These are phyloP conservation scores for Paramuricea clavata DNA, from an alignment of 92 coral and sea anemone genomes.

Conservation along the genomic window DNA sequence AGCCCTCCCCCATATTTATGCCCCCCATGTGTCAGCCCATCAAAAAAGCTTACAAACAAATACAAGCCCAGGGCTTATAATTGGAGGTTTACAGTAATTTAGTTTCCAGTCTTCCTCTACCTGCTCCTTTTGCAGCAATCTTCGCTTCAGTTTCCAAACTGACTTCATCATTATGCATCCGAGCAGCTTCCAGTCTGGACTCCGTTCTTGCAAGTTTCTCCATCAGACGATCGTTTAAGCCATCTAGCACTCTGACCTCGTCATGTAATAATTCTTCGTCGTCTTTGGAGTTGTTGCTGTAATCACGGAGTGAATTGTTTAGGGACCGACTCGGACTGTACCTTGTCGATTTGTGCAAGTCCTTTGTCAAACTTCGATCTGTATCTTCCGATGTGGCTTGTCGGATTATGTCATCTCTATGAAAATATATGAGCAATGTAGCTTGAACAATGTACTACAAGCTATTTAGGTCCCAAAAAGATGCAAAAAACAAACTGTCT, in stretches of 20 bases:
- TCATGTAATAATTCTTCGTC: conserved; percentile 30
- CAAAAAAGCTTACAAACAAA: no score
- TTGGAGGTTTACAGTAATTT: no score
- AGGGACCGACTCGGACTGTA: conserved; percentile 8
- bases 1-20: no score
- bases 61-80: no score
- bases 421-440: neutral
- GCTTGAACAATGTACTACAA: neutral
- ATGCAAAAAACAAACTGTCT: no score
- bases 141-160: conserved; percentile 85
- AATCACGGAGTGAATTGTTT: neutral
- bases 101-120: neutral
- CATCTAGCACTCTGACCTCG: conserved; percentile 28
- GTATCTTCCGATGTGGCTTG: conserved; percentile 3
- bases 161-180: conserved; percentile 85
- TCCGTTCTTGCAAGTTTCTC: conserved; percentile 92
- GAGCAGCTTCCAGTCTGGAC: conserved; percentile 86
- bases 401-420: conserved; percentile 38
- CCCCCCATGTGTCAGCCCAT: no score
- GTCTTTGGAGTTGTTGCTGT: neutral
- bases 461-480: no score
- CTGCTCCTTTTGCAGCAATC: conserved; percentile 67
- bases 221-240: conserved; percentile 71
- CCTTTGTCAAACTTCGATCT: conserved; percentile 12
- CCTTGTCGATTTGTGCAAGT: conserved; percentile 11